Percentiles rank a stretch among this genome's conserved stretches.
Evolutionary conservation across 2,113 vertebrate species (phyloP).

Genomic region (Hippocampus zosterae): DNA sequence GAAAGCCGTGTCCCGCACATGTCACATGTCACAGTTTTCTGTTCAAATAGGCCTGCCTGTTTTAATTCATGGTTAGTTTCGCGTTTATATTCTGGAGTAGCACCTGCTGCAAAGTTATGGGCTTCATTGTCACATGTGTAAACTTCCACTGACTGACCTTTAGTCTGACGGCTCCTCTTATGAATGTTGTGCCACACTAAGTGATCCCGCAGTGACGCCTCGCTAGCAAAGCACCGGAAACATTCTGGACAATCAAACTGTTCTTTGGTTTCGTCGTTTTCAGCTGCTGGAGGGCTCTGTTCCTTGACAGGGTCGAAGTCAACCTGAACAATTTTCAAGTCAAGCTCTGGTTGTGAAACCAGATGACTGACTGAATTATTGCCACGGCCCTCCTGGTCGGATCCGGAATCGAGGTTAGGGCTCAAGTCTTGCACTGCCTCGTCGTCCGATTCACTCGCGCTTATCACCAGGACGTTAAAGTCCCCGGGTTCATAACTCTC

Average conservation of each 20-base stretch:
- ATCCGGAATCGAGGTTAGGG: conserved; percentile 68
- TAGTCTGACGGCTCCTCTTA: conserved; percentile 49
- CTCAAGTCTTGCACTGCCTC: conserved; percentile 49
- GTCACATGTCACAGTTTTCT: conserved; percentile 53
- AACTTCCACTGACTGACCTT: conserved; percentile 50
- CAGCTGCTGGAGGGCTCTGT: conserved; percentile 3
- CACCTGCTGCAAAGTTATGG: conserved; percentile 41
- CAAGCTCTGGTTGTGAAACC: conserved; percentile 51
- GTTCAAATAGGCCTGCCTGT: conserved; percentile 46
- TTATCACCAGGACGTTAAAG: conserved; percentile 65
- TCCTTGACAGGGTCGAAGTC: conserved; percentile 49
- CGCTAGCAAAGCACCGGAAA: conserved; percentile 62
- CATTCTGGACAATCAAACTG: conserved; percentile 66
- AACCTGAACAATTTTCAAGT: conserved; percentile 70
- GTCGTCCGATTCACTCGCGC: conserved; percentile 63
- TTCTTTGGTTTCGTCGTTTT: conserved; percentile 17
- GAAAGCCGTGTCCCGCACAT: conserved; percentile 67
- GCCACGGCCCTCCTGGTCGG: conserved; percentile 57
- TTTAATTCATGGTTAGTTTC: conserved; percentile 29
- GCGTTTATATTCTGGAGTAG: conserved; percentile 45
- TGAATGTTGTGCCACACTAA: conserved; percentile 66
- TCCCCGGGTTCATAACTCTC: conserved; percentile 57
- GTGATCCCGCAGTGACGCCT: conserved; percentile 65
- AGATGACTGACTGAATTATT: conserved; percentile 4
- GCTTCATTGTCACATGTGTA: conserved; percentile 58